A percentile compares a stretch with the other conserved stretches of the same genome.
phyloP scores from a whole-genome alignment of 1,140 invertebrate species.

The Ladona fulva region DNA sequence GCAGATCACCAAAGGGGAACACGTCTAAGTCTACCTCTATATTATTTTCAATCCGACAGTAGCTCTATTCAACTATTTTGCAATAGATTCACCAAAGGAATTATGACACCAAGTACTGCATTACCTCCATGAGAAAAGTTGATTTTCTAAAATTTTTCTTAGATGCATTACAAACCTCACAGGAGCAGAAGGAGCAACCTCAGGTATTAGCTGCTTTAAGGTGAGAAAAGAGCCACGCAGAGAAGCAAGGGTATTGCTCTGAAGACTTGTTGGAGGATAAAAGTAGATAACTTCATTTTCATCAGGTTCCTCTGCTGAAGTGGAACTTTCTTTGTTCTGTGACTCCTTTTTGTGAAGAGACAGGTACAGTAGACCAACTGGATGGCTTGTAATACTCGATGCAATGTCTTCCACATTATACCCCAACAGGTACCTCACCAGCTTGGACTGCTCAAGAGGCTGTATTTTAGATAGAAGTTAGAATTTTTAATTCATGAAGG shows the following conservation, averaged over 20 bases:
- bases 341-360: slow-evolving; percentile 41
- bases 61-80: too few species aligned
- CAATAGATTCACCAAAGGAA: too few species aligned
- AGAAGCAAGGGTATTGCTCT: slow-evolving; percentile 47
- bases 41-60: too few species aligned
- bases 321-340: slow-evolving; percentile 36
- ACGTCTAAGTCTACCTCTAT: too few species aligned
- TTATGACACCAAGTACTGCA: too few species aligned
- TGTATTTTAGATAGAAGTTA: background rate
- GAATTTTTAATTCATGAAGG: too few species aligned
- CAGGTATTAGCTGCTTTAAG: slow-evolving; percentile 53
- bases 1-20: too few species aligned
- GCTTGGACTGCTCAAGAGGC: slow-evolving; percentile 37
- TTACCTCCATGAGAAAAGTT: background rate
- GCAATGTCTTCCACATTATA: slow-evolving; percentile 38
- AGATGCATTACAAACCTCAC: slow-evolving; percentile 29
- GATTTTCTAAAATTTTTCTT: slow-evolving; percentile 21
- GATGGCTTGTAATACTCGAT: slow-evolving; percentile 40
- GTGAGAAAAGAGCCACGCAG: slow-evolving; percentile 57
- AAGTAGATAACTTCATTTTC: slow-evolving; percentile 55
- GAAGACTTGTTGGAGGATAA: slow-evolving; percentile 47
- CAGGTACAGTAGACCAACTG: slow-evolving; percentile 51
- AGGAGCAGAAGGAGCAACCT: slow-evolving; percentile 47
- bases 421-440: slow-evolving; percentile 41
- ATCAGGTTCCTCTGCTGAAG: slow-evolving; percentile 42